Evolutionary conservation across 2,113 vertebrate species (phyloP), one percentile per base, ranked within the genome.

Genomic region (Castor canadensis): DNA sequence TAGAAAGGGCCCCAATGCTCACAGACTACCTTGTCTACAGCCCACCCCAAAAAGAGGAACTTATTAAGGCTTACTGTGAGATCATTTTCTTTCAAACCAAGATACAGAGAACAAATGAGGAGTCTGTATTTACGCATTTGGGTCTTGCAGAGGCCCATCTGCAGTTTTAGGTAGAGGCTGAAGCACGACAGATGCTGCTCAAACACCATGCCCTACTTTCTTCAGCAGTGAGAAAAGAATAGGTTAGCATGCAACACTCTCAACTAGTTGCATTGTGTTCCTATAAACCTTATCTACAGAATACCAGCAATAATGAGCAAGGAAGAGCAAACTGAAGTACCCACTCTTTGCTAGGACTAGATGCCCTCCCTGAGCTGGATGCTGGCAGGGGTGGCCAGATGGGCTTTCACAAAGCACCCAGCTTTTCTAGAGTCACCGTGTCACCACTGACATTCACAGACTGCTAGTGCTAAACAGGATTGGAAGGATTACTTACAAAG

Each of bases 121-220:
- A 64, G 35, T n/a, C 58, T 35, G 54, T 38, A 24, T 22, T 60
- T 73, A 91, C 2, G 0, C 35, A 1, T 60, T 86, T 71, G 26
- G 93, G n/a, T 71, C 89, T 71, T 75, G 79, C 83, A 88, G 86
- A 93, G 67, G 52, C 69, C 58, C 62, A 10, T 47, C 72, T 82
- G 86, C 32, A 64, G 43, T 52, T 72, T 73, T 49, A 91, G 87
- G 94, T 43, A 43, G 54, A 83, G 35, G 58, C 79, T 83, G 77
- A 2, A 5, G 81, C 87, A 45, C 0, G 20, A 85, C 58, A 89
- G 93, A 86, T 49, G 89, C 54, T 67, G 26, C 67, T 67, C 77
- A 69, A 84, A 85, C 73, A 35, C 54, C 22, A 0, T 84, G 93
- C 47, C 89, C 95, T 93, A 87, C 88, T 97, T 97, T 89, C 86